Evolutionary conservation across 2,888 invertebrate genomes (phyloP).

Genomic region (Smittia aterrima): DNA sequence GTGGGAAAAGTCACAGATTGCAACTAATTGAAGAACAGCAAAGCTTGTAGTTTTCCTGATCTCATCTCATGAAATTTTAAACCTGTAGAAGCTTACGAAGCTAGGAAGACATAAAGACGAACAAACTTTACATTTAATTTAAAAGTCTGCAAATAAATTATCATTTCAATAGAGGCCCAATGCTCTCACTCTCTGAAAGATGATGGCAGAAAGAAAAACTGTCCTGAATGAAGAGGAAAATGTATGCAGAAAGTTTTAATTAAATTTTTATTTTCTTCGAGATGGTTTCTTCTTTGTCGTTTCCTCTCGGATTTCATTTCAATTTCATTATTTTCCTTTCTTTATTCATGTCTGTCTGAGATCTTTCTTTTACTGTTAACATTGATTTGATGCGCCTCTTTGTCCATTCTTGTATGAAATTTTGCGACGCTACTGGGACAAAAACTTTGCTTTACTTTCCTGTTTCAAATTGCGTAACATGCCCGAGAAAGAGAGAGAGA

Average conservation of each 20-base stretch:
- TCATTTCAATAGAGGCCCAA: not conserved
- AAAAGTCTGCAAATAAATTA: not conserved
- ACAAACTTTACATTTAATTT: not conserved
- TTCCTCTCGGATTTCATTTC: not conserved
- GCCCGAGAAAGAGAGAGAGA: not conserved
- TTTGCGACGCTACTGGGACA: not conserved
- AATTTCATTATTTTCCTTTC: not conserved
- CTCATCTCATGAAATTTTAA: too few relatives aligned
- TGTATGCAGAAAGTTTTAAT: slow-evolving; percentile 18
- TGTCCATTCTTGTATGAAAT: not conserved
- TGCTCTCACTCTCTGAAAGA: not conserved
- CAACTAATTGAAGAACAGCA: too few relatives aligned
- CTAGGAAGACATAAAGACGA: too few relatives aligned
- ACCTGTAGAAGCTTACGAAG: too few relatives aligned
- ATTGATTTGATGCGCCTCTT: not conserved
- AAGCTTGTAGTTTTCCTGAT: too few relatives aligned
- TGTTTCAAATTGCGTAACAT: not conserved
- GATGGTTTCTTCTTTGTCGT: not conserved
- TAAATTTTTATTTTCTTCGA: slow-evolving; percentile 13
- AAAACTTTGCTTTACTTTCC: not conserved
- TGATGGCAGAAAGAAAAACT: too few relatives aligned
- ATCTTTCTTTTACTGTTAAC: not conserved
- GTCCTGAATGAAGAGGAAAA: not conserved
- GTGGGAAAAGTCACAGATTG: too few relatives aligned
- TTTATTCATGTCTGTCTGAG: slow-evolving; percentile 1